Percentiles rank a stretch among this genome's conserved stretches.
phyloP scores from a whole-genome alignment of 2,888 invertebrate species.

The Rotaria macrura region DNA sequence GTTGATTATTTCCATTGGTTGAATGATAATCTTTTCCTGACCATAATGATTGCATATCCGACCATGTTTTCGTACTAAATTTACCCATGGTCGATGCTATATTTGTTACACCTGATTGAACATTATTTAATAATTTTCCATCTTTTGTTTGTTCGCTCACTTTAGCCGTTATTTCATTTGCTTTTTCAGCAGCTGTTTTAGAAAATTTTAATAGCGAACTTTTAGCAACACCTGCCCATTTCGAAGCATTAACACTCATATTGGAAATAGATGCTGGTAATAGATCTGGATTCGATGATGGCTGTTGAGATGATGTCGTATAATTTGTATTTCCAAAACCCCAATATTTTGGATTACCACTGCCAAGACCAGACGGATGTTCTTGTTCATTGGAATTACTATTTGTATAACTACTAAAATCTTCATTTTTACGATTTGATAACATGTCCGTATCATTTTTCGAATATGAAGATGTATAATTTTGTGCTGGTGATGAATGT shows the following conservation, averaged over 20 bases:
- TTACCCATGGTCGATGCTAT: conserved; percentile 16
- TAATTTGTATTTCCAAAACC: conserved; percentile 82
- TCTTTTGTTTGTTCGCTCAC: conserved; percentile 49
- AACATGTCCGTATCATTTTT: not conserved
- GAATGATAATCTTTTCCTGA: conserved; percentile 42
- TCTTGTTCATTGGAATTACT: not conserved
- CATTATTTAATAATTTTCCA: conserved; percentile 47
- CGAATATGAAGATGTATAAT: conserved; percentile 45
- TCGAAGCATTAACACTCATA: conserved; percentile 27
- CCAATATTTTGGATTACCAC: conserved; percentile 59
- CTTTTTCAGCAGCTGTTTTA: conserved; percentile 37
- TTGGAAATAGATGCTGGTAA: conserved; percentile 12
- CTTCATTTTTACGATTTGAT: not conserved
- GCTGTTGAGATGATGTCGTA: conserved; percentile 52
- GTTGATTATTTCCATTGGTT: conserved; percentile 34
- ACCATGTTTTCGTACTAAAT: conserved; percentile 40
- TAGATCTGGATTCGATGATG: not conserved
- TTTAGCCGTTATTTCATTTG: conserved; percentile 37
- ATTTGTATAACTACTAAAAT: not conserved
- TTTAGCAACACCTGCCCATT: conserved; percentile 34
- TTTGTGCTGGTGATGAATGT: conserved; percentile 59
- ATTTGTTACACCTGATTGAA: not conserved
- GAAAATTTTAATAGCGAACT: conserved; percentile 37
- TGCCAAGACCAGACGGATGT: not conserved
- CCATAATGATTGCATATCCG: conserved; percentile 45